Base-by-base conservation (phyloP, 2,797 vertebrate species). In the Alosa sapidissima region DNA sequence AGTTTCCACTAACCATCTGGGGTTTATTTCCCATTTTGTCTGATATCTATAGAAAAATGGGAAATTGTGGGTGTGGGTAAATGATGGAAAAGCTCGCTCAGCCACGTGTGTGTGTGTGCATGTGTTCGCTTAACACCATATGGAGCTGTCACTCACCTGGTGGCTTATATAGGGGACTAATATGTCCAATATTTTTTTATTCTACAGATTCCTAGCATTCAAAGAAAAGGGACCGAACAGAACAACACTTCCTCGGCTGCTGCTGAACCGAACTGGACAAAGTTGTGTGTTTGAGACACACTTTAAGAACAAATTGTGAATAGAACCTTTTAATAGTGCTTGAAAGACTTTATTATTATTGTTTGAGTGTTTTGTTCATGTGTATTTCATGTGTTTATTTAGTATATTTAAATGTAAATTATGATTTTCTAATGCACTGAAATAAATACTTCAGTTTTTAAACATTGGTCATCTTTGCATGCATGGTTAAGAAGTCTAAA, bases 121-220 rank as follows among this genome's bases (percentile, higher is more conserved):
- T 10, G 49, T 10, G 49, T 28, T 28, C 28, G 28, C 49, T 9
- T 51, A 51, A 4, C 41, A 41, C 41, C 41, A 41, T 41, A 41
- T 41, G 41, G 41, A 41, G 7, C 49, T 8, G 49, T 51, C 49
- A 1, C 49, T 51, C 49, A 51, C 49, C 14, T 16, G 21, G 68
- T 75, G 14, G 33, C 68, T 45, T 41, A 14, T 16, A 28, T 19
- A 19, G 16, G 45, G 6, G 5, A 78, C 33, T 72, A 47, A 47
- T 47, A 8, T 21, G 45, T 47, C 41, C 19, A 21, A 47, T 78
- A 1, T 78, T 78, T 47, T 47, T 78, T n/a, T 78, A 21, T 78
- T 78, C 5, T n/a, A 47, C 36, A 78, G 72, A 78, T 21, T 78
- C 72, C 72, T 78, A 78, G 72, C 72, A 78, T 78, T n/a, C 72